Percentiles rank a stretch among this genome's conserved stretches.
These are phyloP conservation scores for Centropus bengalensis DNA, from an alignment of 2,113 vertebrate species.

Conservation along the genomic window DNA sequence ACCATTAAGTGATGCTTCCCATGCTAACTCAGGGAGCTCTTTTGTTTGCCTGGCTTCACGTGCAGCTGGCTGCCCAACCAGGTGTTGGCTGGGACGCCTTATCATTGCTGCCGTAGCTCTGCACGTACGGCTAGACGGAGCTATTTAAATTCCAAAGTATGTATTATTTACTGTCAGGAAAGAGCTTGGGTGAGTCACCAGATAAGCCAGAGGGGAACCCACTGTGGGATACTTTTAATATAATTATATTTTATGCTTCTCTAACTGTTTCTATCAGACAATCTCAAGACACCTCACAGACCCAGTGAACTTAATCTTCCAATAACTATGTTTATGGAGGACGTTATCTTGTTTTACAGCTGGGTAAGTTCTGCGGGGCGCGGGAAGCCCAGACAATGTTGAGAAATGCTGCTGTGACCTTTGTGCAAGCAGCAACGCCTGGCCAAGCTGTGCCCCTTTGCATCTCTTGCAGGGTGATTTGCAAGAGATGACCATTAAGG, in stretches of 20 bases:
- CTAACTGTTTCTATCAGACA: background rate
- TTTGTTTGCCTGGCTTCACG: background rate
- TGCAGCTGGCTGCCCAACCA: background rate
- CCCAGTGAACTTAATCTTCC: background rate
- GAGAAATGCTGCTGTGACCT: background rate
- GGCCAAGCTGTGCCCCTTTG: background rate
- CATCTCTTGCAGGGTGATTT: background rate
- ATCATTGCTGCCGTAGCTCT: background rate
- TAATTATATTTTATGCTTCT: background rate
- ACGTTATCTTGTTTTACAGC: background rate
- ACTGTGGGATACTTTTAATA: background rate
- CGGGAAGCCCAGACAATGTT: background rate
- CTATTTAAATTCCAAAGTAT: background rate
- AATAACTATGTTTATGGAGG: background rate
- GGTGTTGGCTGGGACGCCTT: background rate
- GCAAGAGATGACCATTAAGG: background rate
- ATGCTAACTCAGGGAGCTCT: background rate
- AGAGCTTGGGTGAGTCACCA: background rate
- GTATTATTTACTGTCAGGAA: background rate
- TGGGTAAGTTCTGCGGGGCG: background rate
- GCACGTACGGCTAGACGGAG: background rate
- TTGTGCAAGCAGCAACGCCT: background rate
- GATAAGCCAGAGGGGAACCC: background rate
- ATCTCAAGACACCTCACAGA: background rate
- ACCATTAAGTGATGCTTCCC: background rate